Conservation (phyloP, 2,113 vertebrate genomes). For the Coptodon rendalli region DNA sequence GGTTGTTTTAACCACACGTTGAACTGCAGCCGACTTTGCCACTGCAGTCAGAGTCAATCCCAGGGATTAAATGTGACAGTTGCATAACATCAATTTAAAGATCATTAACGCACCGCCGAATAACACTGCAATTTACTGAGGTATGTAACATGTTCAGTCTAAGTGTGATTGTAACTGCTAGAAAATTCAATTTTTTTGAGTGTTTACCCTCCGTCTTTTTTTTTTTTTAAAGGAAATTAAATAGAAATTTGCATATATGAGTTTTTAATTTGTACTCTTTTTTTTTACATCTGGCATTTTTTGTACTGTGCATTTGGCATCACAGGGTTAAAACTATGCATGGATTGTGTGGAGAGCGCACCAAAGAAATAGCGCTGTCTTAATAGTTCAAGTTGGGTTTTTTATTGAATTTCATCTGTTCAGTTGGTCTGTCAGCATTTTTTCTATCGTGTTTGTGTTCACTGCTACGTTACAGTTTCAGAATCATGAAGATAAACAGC, state of each 20-base stretch:
- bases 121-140: not conserved
- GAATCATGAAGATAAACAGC: not conserved
- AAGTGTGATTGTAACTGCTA: not conserved
- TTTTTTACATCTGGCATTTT: not conserved
- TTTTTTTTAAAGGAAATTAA: not conserved
- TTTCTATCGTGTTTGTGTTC: not conserved
- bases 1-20: not conserved
- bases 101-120: not conserved
- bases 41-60: not conserved
- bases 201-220: accelerated
- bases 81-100: not conserved
- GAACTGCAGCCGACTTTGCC: not conserved
- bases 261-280: not conserved
- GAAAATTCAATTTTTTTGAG: not conserved
- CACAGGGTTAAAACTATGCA: not conserved
- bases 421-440: not conserved
- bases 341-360: not conserved
- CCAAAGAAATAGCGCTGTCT: accelerated
- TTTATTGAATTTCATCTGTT: not conserved
- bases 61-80: not conserved
- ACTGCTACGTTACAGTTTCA: not conserved
- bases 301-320: not conserved
- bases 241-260: not conserved
- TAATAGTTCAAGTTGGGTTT: not conserved
- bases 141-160: not conserved